These are phyloP conservation scores for Phasianus colchicus DNA, from an alignment of 2,113 vertebrate genomes.

Conservation along the genomic window DNA sequence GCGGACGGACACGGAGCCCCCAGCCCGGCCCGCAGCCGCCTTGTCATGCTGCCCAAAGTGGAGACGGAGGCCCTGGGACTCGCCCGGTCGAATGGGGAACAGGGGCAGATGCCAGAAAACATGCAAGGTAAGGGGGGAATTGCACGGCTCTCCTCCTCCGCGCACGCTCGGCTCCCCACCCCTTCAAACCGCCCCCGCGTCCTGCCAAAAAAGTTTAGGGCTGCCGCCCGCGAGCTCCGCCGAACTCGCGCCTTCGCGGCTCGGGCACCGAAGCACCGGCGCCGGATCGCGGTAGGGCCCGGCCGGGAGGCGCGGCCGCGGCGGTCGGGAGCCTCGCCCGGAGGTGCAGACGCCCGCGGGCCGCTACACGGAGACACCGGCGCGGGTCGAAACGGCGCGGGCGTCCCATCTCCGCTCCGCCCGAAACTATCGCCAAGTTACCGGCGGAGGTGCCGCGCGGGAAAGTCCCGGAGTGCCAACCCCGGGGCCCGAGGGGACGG, in stretches of 20 bases:
- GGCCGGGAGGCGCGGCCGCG: neutral
- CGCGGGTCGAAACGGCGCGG: neutral
- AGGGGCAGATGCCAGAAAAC: conserved; percentile 93
- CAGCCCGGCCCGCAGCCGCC: conserved; percentile 83
- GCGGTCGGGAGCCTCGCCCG: neutral
- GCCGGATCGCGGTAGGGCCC: neutral
- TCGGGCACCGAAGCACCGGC: neutral
- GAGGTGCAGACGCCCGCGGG: neutral
- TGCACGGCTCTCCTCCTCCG: neutral
- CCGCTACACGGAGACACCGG: neutral
- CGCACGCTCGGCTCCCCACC: neutral
- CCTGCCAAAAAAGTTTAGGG: conserved; percentile 27
- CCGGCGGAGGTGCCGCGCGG: neutral
- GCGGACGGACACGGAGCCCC: conserved; percentile 80
- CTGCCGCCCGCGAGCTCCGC: neutral
- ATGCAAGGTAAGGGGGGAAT: conserved; percentile 92
- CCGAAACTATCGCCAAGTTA: neutral
- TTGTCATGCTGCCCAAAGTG: conserved; percentile 98
- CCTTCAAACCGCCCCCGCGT: neutral
- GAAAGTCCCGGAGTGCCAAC: neutral
- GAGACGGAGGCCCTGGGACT: conserved; percentile 94
- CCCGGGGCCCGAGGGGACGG: neutral
- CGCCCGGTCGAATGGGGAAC: conserved; percentile 95
- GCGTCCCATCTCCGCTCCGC: neutral
- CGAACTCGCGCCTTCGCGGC: neutral